phyloP scores from a whole-genome alignment of 2,888 invertebrate species.

The Athripsodes cinereus region DNA sequence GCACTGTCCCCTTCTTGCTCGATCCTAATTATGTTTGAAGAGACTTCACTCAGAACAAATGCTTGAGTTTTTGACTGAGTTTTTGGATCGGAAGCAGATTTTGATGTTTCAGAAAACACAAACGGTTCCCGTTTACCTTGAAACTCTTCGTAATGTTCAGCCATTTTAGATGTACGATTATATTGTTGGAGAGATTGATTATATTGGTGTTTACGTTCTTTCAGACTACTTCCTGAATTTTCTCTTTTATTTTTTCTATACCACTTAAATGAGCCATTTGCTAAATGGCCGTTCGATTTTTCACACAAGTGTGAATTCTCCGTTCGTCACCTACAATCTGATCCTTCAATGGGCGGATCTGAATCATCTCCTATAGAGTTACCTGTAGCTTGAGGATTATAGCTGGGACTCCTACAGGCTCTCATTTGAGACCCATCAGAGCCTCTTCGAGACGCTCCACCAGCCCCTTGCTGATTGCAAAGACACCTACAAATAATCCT shows the following conservation, averaged over 20 bases:
- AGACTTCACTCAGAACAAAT: conserved; percentile 16
- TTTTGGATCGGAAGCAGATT: conserved; percentile 21
- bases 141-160: conserved; percentile 19
- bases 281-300: conserved; percentile 21
- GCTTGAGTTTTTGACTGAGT: conserved; percentile 19
- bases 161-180: conserved; percentile 10
- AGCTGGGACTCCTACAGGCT: conserved; percentile 50
- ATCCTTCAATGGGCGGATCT: conserved; percentile 45
- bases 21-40: conserved; percentile 5
- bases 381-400: conserved; percentile 45
- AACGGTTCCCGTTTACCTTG: conserved; percentile 16
- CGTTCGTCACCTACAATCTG: conserved; percentile 52
- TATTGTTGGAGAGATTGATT: conserved; percentile 23
- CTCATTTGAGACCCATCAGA: conserved; percentile 53
- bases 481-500: conserved; percentile 83
- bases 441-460: conserved; percentile 45
- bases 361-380: conserved; percentile 53
- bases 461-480: conserved; percentile 45
- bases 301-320: conserved; percentile 23
- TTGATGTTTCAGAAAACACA: conserved; percentile 17
- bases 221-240: conserved; percentile 15
- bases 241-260: conserved; percentile 10
- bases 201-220: conserved; percentile 25
- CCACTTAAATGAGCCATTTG: conserved; percentile 25
- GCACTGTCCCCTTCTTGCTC: neutral